Evolutionary conservation across 2,113 vertebrate genomes (phyloP).

Genomic region (Apistogramma diplotaenia): DNA sequence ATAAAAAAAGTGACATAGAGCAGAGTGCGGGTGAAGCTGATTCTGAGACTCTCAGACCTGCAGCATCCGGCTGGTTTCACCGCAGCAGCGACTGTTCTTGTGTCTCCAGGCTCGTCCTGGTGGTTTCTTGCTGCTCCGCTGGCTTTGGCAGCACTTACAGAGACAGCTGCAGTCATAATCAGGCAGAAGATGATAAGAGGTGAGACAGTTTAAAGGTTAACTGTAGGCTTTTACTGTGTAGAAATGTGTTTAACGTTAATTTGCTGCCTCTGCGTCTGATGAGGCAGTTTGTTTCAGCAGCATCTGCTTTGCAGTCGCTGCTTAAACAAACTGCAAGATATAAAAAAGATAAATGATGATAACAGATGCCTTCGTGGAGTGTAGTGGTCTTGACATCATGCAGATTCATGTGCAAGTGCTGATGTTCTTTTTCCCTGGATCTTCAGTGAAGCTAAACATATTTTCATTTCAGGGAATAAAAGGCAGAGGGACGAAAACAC

Average conservation of each 20-base stretch:
- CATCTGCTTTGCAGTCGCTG: background rate
- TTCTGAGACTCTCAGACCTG: background rate
- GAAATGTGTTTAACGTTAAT: background rate
- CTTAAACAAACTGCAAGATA: too few species aligned
- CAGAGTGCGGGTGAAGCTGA: too few species aligned
- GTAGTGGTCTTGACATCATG: background rate
- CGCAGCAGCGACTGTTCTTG: background rate
- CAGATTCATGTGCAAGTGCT: too few species aligned
- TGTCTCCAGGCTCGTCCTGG: background rate
- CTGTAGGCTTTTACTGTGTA: background rate
- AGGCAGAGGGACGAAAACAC: background rate
- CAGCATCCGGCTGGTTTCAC: background rate
- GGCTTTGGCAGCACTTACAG: background rate
- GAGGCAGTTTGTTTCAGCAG: too few species aligned
- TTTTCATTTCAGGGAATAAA: background rate
- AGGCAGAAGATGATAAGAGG: background rate
- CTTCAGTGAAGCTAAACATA: background rate
- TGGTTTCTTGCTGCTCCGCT: background rate
- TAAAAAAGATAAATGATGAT: too few species aligned
- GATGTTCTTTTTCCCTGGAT: background rate
- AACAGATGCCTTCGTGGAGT: background rate
- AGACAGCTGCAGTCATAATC: background rate
- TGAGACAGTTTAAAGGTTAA: accelerated
- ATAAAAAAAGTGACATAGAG: background rate
- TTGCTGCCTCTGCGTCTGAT: background rate